phyloP scores from a whole-genome alignment of 2,797 vertebrate genomes.

The Sebastiscus albofasciatus region DNA sequence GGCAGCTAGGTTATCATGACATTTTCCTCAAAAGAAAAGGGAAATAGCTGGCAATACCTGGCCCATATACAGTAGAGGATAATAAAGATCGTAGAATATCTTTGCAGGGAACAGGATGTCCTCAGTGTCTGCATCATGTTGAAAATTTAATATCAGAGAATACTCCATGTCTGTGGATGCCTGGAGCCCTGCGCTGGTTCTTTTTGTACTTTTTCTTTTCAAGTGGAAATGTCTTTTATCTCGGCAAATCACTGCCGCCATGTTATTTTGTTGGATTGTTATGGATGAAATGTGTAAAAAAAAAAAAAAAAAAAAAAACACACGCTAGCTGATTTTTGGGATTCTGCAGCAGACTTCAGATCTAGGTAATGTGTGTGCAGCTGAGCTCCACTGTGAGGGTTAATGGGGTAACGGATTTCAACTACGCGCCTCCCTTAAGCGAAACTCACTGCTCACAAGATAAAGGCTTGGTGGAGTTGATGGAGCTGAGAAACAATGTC shows the following conservation, averaged over 20 bases:
- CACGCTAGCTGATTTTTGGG: neutral
- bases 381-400: slow-evolving; percentile 37
- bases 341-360: neutral
- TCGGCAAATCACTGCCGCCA: neutral
- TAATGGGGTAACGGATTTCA: slow-evolving; percentile 55
- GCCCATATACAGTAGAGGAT: neutral
- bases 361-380: neutral
- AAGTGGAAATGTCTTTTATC: slow-evolving; percentile 38
- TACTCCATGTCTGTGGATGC: slow-evolving; percentile 5
- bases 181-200: slow-evolving; percentile 5
- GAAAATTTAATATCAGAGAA: slow-evolving; percentile 40
- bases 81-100: slow-evolving; percentile 18
- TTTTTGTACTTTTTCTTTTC: slow-evolving; percentile 23
- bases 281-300: neutral
- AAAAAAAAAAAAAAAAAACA: neutral
- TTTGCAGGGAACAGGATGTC: slow-evolving; percentile 38
- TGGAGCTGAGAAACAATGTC: slow-evolving; percentile 3
- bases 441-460: slow-evolving; percentile 18
- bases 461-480: slow-evolving; percentile 14
- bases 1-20: slow-evolving; percentile 11
- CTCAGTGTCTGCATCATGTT: slow-evolving; percentile 23
- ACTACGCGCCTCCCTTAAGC: slow-evolving; percentile 21
- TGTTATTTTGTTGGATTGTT: slow-evolving; percentile 10
- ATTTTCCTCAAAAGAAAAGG: slow-evolving; percentile 13
- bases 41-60: slow-evolving; percentile 3